phyloP scores from a whole-genome alignment of 2,113 vertebrate genomes.

The Struthio camelus region DNA sequence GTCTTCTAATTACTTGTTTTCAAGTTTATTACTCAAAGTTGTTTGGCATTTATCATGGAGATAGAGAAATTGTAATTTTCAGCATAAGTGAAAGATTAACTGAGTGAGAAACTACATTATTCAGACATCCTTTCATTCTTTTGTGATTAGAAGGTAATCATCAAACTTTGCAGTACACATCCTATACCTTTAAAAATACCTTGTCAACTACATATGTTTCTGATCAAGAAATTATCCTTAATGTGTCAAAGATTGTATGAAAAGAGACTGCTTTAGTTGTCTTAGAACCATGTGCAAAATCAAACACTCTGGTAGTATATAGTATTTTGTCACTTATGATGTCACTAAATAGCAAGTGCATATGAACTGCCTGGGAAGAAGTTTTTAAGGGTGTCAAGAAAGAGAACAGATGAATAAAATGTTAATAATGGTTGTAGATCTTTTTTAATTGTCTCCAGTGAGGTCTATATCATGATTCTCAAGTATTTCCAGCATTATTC shows the following conservation, averaged over 20 bases:
- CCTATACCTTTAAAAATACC: neutral
- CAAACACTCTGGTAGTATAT: neutral
- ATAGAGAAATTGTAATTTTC: conserved; percentile 55
- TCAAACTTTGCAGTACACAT: neutral
- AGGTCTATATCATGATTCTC: neutral
- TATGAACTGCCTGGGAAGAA: conserved; percentile 30
- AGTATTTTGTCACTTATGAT: conserved; percentile 42
- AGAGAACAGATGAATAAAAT: conserved; percentile 11
- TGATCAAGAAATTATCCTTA: conserved; percentile 28
- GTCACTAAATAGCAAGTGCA: neutral
- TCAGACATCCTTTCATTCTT: neutral
- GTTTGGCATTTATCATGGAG: conserved; percentile 56
- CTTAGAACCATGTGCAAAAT: conserved; percentile 14
- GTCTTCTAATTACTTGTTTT: conserved; percentile 69
- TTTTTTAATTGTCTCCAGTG: neutral
- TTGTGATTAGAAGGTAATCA: conserved; percentile 13
- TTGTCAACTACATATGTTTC: neutral
- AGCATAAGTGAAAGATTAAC: conserved; percentile 26
- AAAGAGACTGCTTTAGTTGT: conserved; percentile 10
- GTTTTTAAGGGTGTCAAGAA: neutral
- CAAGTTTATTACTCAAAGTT: conserved; percentile 67
- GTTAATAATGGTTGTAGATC: conserved; percentile 30
- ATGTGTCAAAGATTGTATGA: neutral
- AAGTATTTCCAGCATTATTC: neutral
- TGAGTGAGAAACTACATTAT: conserved; percentile 18